Conservation (phyloP, 2,888 invertebrate species). For the Tholera decimalis region DNA sequence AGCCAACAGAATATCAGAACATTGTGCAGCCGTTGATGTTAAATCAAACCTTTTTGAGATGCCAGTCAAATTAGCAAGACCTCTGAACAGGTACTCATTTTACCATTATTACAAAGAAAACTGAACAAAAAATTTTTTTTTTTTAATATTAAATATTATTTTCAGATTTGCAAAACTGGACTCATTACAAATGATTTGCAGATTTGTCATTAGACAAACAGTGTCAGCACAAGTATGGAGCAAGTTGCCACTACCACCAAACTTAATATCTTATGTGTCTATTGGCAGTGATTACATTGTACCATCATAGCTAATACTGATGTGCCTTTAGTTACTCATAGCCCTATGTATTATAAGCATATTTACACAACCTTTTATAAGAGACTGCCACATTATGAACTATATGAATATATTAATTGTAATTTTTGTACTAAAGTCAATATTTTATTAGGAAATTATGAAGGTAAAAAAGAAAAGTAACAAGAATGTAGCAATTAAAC, state of each 20-base stretch:
- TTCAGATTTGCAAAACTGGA: constrained; percentile 93
- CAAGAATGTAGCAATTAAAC: constrained; percentile 79
- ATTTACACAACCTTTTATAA: constrained; percentile 60
- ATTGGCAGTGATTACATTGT: constrained; percentile 89
- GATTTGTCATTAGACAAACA: constrained; percentile 94
- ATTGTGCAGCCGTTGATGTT: constrained; percentile 88
- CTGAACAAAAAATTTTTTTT: background rate
- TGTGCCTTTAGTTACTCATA: constrained; percentile 64
- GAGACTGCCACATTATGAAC: constrained; percentile 72
- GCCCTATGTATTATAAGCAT: constrained; percentile 61
- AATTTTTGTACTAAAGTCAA: constrained; percentile 78
- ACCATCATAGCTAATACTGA: constrained; percentile 74
- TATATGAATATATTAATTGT: constrained; percentile 78
- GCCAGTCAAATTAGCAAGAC: constrained; percentile 88
- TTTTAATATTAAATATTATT: constrained; percentile 52
- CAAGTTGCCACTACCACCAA: constrained; percentile 92
- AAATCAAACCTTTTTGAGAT: constrained; percentile 88
- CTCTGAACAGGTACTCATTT: constrained; percentile 83
- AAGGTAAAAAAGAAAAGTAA: constrained; percentile 60
- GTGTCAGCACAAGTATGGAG: constrained; percentile 93
- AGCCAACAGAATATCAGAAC: constrained; percentile 88
- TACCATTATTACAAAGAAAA: background rate
- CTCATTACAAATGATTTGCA: constrained; percentile 94
- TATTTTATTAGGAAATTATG: constrained; percentile 70
- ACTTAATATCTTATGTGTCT: constrained; percentile 86